Evolutionary conservation across 2,797 vertebrate species (phyloP), one percentile per base, ranked within the genome.

Genomic region (Avahi laniger): DNA sequence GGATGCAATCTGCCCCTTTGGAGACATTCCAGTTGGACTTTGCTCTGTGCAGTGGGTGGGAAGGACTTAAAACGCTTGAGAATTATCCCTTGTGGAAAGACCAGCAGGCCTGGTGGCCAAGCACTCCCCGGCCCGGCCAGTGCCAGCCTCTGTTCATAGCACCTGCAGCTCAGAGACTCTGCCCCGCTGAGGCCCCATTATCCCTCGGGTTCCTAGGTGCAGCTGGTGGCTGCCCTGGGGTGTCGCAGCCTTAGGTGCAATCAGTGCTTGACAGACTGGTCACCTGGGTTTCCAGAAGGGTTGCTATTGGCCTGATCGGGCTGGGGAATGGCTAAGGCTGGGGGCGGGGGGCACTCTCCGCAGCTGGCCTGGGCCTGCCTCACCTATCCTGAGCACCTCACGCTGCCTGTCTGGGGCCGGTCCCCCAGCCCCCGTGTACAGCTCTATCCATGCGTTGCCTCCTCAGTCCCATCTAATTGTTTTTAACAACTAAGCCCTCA

Each of bases 21-120:
- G 72, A 85, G 38, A 94, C 50, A 91, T 26, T 72, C 92, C 87
- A 94, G 35, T 12, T 83, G 84, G 63, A 94, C 90, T 97, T 73
- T 82, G 93, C 80, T 85, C 67, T 50, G 35, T 63, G 63, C 7
- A 1, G 46, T 82, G n/a, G 57, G 12, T 52, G 46, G 95, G 59
- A 33, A 89, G 70, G 82, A 54, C 57, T 93, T 83, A 91, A 92
- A 82, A 63, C 52, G 41, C 50, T 76, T 70, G 59, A 48, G 73
- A 87, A 84, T 63, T 20, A 84, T 15, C 52, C 65, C 67, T 48
- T 78, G 28, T 26, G 50, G 80, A 78, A 89, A 52, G 80, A 41
- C 50, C 41, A 50, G 54, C 2, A 15, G 15, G 48, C 28, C 75
- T 48, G 28, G 86, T 57, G 54, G 54, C 79, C 11, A 26, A 81